A percentile compares a stretch with the other conserved stretches of the same genome.
phyloP scores from a whole-genome alignment of 2,113 vertebrate genomes.

The Marmota monax region DNA sequence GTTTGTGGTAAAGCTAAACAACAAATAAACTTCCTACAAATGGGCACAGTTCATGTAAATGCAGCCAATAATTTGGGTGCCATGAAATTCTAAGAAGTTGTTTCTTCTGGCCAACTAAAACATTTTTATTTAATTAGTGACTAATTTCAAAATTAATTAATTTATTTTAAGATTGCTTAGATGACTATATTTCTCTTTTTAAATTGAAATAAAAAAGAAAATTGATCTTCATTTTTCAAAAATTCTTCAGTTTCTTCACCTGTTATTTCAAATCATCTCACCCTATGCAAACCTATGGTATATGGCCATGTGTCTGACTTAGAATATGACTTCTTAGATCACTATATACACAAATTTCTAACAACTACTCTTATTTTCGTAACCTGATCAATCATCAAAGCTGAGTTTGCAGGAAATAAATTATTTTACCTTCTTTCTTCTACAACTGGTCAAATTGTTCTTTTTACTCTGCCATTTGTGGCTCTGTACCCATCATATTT shows the following conservation, averaged over 20 bases:
- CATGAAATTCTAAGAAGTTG: neutral
- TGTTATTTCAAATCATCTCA: neutral
- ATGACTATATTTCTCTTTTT: neutral
- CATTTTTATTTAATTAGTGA: neutral
- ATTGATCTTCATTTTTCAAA: constrained; percentile 8
- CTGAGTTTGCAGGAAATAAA: neutral
- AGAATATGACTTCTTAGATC: neutral
- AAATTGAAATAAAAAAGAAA: neutral
- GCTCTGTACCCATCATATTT: neutral
- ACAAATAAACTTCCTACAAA: neutral
- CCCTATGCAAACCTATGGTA: neutral
- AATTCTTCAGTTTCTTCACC: neutral
- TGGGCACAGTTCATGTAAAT: neutral
- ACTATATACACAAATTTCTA: neutral
- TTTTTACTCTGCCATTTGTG: neutral
- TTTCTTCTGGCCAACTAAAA: neutral
- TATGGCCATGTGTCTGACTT: neutral
- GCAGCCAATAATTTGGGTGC: neutral
- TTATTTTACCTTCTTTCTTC: neutral
- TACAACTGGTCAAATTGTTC: neutral
- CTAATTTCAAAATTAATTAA: neutral
- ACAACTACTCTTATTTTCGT: neutral
- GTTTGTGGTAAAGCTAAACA: neutral
- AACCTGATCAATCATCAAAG: neutral
- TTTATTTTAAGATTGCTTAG: neutral